A percentile compares a stretch with the other conserved stretches of the same genome.
Conservation (phyloP, 1,140 invertebrate species). For the Nephila pilipes region DNA sequence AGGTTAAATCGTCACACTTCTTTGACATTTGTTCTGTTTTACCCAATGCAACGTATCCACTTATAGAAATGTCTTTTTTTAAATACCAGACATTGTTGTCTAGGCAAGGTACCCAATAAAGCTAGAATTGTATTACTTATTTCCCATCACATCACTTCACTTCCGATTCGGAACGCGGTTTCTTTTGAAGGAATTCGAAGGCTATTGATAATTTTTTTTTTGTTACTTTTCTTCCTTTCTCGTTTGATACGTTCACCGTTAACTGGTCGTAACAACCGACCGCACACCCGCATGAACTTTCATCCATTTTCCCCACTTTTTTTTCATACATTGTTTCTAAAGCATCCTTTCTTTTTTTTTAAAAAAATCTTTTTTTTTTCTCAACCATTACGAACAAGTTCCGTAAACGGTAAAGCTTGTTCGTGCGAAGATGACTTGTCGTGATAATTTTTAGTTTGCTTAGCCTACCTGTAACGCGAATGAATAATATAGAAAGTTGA, state of each 20-base stretch:
- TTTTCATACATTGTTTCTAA: neutral
- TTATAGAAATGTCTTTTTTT: neutral
- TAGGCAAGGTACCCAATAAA: neutral
- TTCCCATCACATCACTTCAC: neutral
- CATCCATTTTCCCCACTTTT: conserved; percentile 33
- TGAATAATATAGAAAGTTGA: conserved; percentile 27
- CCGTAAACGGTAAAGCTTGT: conserved; percentile 10
- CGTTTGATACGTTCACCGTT: conserved; percentile 40
- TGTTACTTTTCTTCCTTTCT: neutral
- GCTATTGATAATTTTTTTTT: conserved; percentile 28
- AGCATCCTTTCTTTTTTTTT: neutral
- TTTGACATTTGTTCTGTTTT: neutral
- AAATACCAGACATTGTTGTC: neutral
- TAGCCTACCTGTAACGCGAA: neutral
- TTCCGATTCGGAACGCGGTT: conserved; percentile 39
- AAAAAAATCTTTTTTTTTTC: neutral
- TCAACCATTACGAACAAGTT: conserved; percentile 19
- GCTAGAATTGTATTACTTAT: neutral
- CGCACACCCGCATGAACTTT: conserved; percentile 58
- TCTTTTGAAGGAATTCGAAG: conserved; percentile 45
- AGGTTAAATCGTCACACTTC: neutral
- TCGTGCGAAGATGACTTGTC: conserved; percentile 49
- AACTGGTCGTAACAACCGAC: conserved; percentile 25
- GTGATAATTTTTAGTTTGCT: conserved; percentile 54
- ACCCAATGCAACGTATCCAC: neutral